Base-by-base conservation (phyloP, 1,140 invertebrate species). In the Temnothorax nylanderi region DNA sequence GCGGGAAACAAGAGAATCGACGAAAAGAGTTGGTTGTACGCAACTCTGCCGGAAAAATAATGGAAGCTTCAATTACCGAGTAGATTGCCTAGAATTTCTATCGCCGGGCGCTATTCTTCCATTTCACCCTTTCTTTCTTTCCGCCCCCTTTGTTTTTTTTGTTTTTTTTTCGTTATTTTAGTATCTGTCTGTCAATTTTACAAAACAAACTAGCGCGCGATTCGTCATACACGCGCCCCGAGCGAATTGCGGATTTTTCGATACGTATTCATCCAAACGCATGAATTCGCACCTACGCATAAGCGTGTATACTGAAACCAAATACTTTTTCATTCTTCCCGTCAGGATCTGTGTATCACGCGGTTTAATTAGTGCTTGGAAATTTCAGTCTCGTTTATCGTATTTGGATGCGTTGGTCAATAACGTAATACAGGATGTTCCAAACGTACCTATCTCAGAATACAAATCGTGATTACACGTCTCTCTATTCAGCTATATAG, bases 11-110 rank as follows among this genome's bases (percentile, higher is more conserved):
- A 49, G 54, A 49, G 74, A 65, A 85, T 44, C 71, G 41, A 51
- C 64, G 58, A 80, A 77, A 67, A 85, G 32, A 51, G 62, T 67
- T 37, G 26, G 49, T 67, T 80, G 49, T 65, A 65, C 34, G 74
- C 58, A 65, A 18, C 11, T 80, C 32, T 51, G 47, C 47, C 75
- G 47, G 75, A 80, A 85, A 85, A 85, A 80, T 88, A 88, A 88
- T 88, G 85, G 87, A 87, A 88, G 87, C 87, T 84, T 85, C 86
- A 89, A 89, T 89, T 87, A 89, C 78, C 69, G 80, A 64, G 56
- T 86, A 75, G 69, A 87, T 86, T 85, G 86, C 51, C 67, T 75
- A 49, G 64, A 86, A 87, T 86, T 87, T 87, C 81, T 86, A 85
- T 87, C n/a, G 60, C 37, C 80, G 32, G 49, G 10, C 13, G 49